Percentiles rank a stretch among this genome's conserved stretches.
Evolutionary conservation across 2,888 invertebrate species (phyloP).

Genomic region (Chymomyza amoena): DNA sequence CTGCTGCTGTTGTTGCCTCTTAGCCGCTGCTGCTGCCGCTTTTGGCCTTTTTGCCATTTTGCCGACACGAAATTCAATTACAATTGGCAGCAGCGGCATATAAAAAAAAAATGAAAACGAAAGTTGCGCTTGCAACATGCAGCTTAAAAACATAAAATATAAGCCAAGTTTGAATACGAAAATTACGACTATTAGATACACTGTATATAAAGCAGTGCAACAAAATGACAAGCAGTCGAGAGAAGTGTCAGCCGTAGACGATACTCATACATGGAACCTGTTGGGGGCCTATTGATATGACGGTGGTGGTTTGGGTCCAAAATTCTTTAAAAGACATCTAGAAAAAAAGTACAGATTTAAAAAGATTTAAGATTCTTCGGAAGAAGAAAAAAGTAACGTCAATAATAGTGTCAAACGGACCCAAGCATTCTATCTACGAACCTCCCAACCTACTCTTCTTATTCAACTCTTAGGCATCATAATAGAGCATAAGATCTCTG

Average conservation of each 20-base stretch:
- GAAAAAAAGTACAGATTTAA: no score
- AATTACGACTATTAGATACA: background rate
- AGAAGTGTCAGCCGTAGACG: slow-evolving; percentile 33
- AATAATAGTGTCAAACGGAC: no score
- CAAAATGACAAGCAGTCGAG: background rate
- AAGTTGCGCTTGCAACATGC: slow-evolving; percentile 54
- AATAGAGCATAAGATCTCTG: no score
- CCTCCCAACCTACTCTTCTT: no score
- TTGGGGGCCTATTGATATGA: no score
- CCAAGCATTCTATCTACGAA: no score
- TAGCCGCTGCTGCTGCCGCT: slow-evolving; percentile 22
- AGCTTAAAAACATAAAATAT: slow-evolving; percentile 8
- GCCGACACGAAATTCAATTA: slow-evolving; percentile 73
- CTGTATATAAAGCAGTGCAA: background rate
- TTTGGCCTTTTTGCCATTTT: slow-evolving; percentile 57
- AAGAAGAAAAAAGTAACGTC: no score
- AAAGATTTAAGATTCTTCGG: no score
- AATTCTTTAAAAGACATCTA: no score
- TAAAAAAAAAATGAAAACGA: slow-evolving; percentile 57
- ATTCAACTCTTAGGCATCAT: no score
- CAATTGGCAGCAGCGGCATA: slow-evolving; percentile 59
- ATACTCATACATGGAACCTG: no score
- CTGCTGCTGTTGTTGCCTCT: slow-evolving; percentile 24
- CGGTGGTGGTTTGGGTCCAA: no score
- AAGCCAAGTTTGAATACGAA: slow-evolving; percentile 7